A percentile compares a stretch with the other conserved stretches of the same genome.
Conservation (phyloP, 2,797 vertebrate species). For the Meriones psammophilus region DNA sequence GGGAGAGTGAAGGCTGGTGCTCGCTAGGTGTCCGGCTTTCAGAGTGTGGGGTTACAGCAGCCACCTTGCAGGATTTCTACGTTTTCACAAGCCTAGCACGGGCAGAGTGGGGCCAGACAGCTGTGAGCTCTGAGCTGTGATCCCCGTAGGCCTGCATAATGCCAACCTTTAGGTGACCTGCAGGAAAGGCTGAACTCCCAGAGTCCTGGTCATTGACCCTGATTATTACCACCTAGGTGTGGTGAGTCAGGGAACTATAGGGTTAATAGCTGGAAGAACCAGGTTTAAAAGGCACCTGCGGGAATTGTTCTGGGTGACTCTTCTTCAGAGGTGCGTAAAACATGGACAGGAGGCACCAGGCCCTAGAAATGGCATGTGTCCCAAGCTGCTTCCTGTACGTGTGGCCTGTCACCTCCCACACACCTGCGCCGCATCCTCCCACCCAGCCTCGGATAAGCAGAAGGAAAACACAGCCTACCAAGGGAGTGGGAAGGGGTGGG, state of each 20-base stretch:
- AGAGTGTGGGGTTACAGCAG: rapidly evolving
- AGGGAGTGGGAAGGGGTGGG: background rate
- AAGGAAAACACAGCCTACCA: background rate
- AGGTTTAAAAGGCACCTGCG: slow-evolving; percentile 65
- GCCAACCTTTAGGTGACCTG: slow-evolving; percentile 22
- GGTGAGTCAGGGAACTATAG: background rate
- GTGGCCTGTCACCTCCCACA: slow-evolving; percentile 9
- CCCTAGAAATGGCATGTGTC: slow-evolving; percentile 16
- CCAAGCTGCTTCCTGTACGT: slow-evolving; percentile 34
- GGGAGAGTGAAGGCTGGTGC: background rate
- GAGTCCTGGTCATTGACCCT: background rate
- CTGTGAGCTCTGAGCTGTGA: background rate
- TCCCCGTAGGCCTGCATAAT: background rate
- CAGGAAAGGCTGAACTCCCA: slow-evolving; percentile 44
- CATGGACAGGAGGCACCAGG: background rate
- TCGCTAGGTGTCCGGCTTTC: background rate
- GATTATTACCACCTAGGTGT: slow-evolving; percentile 54
- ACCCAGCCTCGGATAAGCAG: background rate
- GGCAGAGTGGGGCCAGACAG: background rate
- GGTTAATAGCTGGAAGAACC: slow-evolving; percentile 69
- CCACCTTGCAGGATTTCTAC: background rate
- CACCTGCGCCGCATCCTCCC: slow-evolving; percentile 37
- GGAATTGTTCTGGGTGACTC: slow-evolving; percentile 61
- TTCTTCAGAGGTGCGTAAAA: slow-evolving; percentile 49
- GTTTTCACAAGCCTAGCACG: background rate